Percentiles rank a stretch among this genome's conserved stretches.
Conservation (phyloP, 2,888 invertebrate genomes). For the Cosmia pyralina region DNA sequence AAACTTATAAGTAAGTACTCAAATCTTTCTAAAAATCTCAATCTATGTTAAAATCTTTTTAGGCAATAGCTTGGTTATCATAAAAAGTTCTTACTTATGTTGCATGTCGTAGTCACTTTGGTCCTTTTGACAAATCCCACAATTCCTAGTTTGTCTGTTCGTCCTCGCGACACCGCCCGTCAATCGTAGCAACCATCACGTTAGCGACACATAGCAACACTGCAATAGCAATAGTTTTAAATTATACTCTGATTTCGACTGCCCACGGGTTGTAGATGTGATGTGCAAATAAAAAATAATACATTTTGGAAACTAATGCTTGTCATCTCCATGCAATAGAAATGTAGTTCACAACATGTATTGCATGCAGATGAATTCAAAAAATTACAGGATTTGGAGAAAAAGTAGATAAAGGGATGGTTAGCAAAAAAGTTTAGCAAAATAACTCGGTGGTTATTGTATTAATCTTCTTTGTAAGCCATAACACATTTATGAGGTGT, state of each 20-base stretch:
- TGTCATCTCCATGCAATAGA: background rate
- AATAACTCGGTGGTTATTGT: constrained; percentile 1
- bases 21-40: background rate
- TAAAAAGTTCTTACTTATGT: background rate
- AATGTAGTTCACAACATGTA: background rate
- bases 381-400: background rate
- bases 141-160: background rate
- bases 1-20: background rate
- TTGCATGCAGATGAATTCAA: background rate
- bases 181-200: constrained; percentile 73
- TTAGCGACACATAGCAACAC: constrained; percentile 72
- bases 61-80: background rate
- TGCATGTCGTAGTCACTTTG: constrained; percentile 21
- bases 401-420: background rate
- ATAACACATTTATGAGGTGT: background rate
- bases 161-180: constrained; percentile 62
- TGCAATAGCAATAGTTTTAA: constrained; percentile 82
- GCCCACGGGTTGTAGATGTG: constrained; percentile 66
- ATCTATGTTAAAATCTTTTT: background rate
- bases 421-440: background rate
- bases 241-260: constrained; percentile 66
- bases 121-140: background rate
- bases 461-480: background rate
- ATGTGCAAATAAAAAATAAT: constrained; percentile 37
- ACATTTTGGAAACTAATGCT: too few relatives aligned